phyloP scores from a whole-genome alignment of 2,113 vertebrate species.

The Maccullochella peelii region DNA sequence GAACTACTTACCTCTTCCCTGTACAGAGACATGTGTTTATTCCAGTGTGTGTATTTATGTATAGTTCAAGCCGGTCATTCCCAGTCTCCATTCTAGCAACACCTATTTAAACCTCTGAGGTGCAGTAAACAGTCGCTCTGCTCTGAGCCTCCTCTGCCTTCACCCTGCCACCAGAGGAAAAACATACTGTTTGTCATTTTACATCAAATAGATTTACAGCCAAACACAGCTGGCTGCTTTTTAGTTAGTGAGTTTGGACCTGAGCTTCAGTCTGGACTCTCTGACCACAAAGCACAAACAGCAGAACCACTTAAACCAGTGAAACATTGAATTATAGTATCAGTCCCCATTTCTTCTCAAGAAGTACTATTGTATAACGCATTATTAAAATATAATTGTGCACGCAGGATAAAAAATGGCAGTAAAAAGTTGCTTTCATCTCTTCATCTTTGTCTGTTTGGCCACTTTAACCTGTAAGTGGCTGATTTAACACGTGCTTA shows the following conservation, averaged over 20 bases:
- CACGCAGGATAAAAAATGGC: not conserved
- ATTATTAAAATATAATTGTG: not conserved
- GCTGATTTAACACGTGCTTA: not conserved
- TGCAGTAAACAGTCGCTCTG: conserved; percentile 36
- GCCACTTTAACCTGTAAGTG: conserved; percentile 10
- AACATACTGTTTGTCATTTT: conserved; percentile 3
- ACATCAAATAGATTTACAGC: conserved; percentile 32
- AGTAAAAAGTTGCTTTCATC: not conserved
- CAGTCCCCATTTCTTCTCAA: not conserved
- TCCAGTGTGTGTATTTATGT: conserved; percentile 30
- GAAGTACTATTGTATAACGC: not conserved
- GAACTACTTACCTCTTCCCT: not conserved
- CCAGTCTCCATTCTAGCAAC: conserved; percentile 21
- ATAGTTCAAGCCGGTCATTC: not conserved
- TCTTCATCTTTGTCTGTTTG: conserved; percentile 8
- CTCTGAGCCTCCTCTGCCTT: not conserved
- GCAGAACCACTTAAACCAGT: not conserved
- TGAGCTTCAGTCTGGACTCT: not conserved
- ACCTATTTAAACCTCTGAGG: conserved; percentile 46
- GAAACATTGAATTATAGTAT: not conserved
- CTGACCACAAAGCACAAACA: conserved; percentile 2
- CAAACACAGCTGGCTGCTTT: conserved; percentile 1
- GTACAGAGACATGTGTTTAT: not conserved
- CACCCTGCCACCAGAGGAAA: conserved; percentile 12
- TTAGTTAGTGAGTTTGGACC: not conserved